phyloP scores from a whole-genome alignment of 2,888 invertebrate species.

The Odontomyia ornata region DNA sequence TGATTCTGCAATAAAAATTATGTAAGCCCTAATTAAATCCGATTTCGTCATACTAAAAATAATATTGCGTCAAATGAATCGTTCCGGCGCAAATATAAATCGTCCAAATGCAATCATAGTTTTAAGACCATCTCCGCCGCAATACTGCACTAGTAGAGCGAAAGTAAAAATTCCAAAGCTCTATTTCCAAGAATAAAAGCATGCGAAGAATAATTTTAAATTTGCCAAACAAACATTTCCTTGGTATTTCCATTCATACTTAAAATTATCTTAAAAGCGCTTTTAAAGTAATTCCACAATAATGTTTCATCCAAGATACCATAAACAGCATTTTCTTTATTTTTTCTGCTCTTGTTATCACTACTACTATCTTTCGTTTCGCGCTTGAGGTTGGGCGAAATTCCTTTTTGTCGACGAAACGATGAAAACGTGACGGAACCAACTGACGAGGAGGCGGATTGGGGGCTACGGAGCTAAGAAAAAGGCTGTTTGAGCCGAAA shows the following conservation, averaged over 20 bases:
- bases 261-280: background rate
- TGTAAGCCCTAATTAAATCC: background rate
- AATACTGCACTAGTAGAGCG: background rate
- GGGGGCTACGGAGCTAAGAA: background rate
- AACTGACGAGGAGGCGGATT: background rate
- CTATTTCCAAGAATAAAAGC: background rate
- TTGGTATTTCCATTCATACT: constrained; percentile 24
- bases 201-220: background rate
- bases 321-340: background rate
- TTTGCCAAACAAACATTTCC: constrained; percentile 1
- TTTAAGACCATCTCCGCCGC: background rate
- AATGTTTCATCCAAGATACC: constrained; percentile 3
- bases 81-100: too few species aligned
- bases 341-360: background rate
- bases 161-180: too few species aligned
- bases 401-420: background rate
- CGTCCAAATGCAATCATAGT: background rate
- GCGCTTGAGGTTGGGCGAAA: background rate
- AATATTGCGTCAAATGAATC: background rate
- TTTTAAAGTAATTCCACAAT: background rate
- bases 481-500: background rate
- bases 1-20: background rate
- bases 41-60: background rate
- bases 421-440: background rate
- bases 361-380: background rate